Evolutionary conservation across 2,888 invertebrate genomes (phyloP).

Genomic region (Heliconius hortense): DNA sequence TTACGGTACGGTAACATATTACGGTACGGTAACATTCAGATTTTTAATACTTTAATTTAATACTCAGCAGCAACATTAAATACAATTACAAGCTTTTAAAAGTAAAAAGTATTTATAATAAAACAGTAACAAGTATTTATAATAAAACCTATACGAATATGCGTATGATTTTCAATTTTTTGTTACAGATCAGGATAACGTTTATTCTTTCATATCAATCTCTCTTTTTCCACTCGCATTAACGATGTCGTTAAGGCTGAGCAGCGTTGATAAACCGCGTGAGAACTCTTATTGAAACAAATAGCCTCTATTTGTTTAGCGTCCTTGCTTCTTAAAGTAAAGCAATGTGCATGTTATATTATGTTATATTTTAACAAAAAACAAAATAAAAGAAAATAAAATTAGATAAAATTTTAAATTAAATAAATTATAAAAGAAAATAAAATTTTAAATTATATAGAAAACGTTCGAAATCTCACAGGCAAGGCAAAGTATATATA

Average conservation of each 20-base stretch:
- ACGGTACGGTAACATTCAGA: too few species aligned
- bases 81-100: not conserved
- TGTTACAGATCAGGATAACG: not conserved
- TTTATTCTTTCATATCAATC: constrained; percentile 48
- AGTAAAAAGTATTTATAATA: too few species aligned
- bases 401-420: not conserved
- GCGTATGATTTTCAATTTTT: not conserved
- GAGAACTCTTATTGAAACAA: constrained; percentile 71
- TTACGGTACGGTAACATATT: too few species aligned
- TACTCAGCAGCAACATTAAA: too few species aligned
- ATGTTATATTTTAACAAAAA: not conserved
- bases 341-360: not conserved
- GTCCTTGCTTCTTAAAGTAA: constrained; percentile 39
- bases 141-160: not conserved
- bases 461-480: too few species aligned
- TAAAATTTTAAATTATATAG: not conserved
- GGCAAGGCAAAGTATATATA: too few species aligned
- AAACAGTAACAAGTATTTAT: not conserved
- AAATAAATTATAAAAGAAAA: too few species aligned
- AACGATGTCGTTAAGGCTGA: constrained; percentile 61
- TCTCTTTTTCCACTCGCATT: constrained; percentile 54
- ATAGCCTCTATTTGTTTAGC: constrained; percentile 59
- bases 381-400: not conserved
- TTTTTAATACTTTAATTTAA: too few species aligned
- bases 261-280: constrained; percentile 56